Evolutionary conservation across 2,113 vertebrate genomes (phyloP).

Genomic region (Numenius arquata): DNA sequence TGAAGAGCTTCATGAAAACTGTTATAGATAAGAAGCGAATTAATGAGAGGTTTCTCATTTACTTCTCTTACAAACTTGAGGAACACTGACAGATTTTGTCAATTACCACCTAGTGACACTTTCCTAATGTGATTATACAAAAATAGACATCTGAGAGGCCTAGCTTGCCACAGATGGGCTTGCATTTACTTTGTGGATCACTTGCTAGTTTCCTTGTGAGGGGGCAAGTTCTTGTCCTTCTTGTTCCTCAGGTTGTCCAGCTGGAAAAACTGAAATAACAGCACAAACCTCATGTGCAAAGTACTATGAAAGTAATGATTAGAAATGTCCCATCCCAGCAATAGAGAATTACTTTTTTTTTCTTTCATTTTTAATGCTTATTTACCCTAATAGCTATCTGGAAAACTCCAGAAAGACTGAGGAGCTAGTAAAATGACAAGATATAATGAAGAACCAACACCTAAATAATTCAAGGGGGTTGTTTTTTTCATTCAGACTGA

Average conservation of each 20-base stretch:
- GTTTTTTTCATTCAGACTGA: not conserved
- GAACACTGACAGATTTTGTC: slow-evolving; percentile 1
- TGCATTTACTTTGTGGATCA: not conserved
- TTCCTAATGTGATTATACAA: not conserved
- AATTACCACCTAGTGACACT: not conserved
- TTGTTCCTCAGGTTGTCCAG: not conserved
- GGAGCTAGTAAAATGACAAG: not conserved
- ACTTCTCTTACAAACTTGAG: not conserved
- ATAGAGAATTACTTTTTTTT: not conserved
- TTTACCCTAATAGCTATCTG: not conserved
- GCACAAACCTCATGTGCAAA: not conserved
- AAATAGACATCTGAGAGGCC: not conserved
- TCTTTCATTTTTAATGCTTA: not conserved
- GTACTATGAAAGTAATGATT: not conserved
- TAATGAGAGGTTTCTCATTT: not conserved
- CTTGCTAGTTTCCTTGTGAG: not conserved
- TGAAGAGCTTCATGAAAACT: not conserved
- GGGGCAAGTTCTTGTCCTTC: not conserved
- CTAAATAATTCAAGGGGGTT: not conserved
- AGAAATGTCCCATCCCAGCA: not conserved
- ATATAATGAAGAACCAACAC: not conserved
- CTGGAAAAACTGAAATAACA: not conserved
- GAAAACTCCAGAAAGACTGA: not conserved
- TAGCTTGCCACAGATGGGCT: not conserved
- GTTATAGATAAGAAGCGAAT: not conserved